A percentile compares a stretch with the other conserved stretches of the same genome.
These are phyloP conservation scores for Uropetala carovei DNA, from an alignment of 2,888 invertebrate genomes.

Conservation along the genomic window DNA sequence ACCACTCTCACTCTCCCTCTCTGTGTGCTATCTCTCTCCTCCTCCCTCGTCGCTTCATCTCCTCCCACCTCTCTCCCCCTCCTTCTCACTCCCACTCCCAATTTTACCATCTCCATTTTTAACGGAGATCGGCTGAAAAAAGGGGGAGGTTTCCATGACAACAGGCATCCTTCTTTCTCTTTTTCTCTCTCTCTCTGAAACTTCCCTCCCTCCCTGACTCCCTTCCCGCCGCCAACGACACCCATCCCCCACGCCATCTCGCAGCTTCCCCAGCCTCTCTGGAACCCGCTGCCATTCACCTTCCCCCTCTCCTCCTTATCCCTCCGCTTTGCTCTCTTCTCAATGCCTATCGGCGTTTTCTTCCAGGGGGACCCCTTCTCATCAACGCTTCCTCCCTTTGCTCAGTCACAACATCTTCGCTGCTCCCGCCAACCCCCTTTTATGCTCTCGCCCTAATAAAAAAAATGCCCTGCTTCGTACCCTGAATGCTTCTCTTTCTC, in stretches of 20 bases:
- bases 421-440: constrained; percentile 45
- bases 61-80: constrained; percentile 67
- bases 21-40: constrained; percentile 67
- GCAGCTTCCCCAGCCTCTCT: constrained; percentile 20
- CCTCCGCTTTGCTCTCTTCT: constrained; percentile 65
- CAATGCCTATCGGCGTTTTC: constrained; percentile 42
- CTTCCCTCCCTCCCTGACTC: constrained; percentile 60
- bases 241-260: constrained; percentile 34
- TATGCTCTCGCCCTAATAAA: constrained; percentile 33
- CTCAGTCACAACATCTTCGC: constrained; percentile 56
- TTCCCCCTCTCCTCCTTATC: constrained; percentile 56
- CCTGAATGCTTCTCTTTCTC: constrained; percentile 40
- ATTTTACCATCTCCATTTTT: constrained; percentile 64
- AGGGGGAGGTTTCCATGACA: constrained; percentile 63
- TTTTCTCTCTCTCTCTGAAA: constrained; percentile 38
- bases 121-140: constrained; percentile 64
- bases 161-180: constrained; percentile 65
- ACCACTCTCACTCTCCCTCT: constrained; percentile 66
- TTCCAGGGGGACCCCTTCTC: constrained; percentile 61
- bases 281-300: constrained; percentile 38
- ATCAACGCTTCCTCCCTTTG: constrained; percentile 66
- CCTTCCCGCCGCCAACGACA: constrained; percentile 20
- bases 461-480: not conserved
- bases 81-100: constrained; percentile 59
- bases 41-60: constrained; percentile 65